Evolutionary conservation across 2,113 vertebrate genomes (phyloP).

Genomic region (Bombycilla garrulus): DNA sequence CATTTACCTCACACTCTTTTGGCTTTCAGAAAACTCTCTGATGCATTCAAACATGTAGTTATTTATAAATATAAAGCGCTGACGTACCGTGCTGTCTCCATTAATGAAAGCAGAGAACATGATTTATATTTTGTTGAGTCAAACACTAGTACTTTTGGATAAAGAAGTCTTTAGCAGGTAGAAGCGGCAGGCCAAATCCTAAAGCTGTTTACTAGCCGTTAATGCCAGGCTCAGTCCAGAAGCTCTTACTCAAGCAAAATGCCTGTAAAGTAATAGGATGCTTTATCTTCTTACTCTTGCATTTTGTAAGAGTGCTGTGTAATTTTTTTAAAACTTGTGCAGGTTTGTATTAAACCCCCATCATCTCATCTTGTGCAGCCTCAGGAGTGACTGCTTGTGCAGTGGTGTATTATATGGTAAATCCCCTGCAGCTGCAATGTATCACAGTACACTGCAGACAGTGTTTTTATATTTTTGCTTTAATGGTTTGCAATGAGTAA

Average conservation of each 20-base stretch:
- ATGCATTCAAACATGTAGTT: not conserved
- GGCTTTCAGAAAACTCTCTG: not conserved
- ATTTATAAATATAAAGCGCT: not conserved
- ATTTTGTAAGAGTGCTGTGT: not conserved
- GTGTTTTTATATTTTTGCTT: not conserved
- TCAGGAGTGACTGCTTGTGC: not conserved
- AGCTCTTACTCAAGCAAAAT: not conserved
- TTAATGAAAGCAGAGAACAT: not conserved
- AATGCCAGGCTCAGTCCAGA: not conserved
- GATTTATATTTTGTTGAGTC: slow-evolving; percentile 13
- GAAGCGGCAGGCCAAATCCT: not conserved
- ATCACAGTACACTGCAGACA: not conserved
- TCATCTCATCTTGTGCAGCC: not conserved
- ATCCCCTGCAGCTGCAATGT: slow-evolving; percentile 5
- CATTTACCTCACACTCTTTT: not conserved
- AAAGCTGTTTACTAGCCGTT: not conserved
- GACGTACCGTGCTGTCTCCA: not conserved
- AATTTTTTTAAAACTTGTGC: not conserved
- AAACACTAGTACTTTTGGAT: not conserved
- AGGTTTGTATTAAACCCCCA: not conserved
- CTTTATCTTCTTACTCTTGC: not conserved
- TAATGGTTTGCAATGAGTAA: slow-evolving; percentile 23
- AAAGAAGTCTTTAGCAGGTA: not conserved
- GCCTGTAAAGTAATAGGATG: not conserved
- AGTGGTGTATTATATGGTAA: not conserved